Base-by-base conservation (phyloP, 2,888 invertebrate species). In the Dolichopus griseipennis region DNA sequence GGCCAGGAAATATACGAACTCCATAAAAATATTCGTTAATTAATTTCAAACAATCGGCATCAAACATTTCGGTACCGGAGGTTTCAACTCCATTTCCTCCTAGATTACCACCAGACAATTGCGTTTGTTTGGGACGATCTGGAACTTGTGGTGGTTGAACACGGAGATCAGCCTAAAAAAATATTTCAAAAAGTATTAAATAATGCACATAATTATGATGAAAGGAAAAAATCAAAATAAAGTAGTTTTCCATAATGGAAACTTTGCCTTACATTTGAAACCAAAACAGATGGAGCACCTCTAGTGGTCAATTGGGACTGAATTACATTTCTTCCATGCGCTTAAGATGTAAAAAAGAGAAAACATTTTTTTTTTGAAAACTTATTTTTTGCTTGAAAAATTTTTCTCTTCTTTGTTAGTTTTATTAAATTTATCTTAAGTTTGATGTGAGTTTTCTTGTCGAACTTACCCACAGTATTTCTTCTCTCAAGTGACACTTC, bases 11-110 rank as follows among this genome's bases (percentile, higher is more conserved):
- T 52, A 82, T 80, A 22, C 82, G 83, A 8, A 87, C 86, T 71
- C 91, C 91, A 77, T 96, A 99, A 81, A 97, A 98, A 82, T 97
- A 99, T 80, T 99, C 99, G 78, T 99, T 97, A 78, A 99, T 95
- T 64, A 95, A 83, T 75, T 91, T 92, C 71, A 96, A 83, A 74
- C 94, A 95, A 71, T 94, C 93, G 0, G 87, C 84, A 76, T 95
- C 95, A 75, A 90, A 94, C 73, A 93, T 89, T 81, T 95, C 94
- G 75, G 93, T 90, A 71, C 93, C 93, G 5, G 92, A 88, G 0
- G 91, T 86, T 77, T 93, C 93, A 0, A 93, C 88, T 0, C 88
- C 88, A 10, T 89, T 88, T 0, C 88, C 85, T 62, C 79, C 69
- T 0, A 88, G 82, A 0, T 84, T 84, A 64, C 86, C 84, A 0